phyloP scores from a whole-genome alignment of 2,797 vertebrate species.

The Tympanoctomys barrerae region DNA sequence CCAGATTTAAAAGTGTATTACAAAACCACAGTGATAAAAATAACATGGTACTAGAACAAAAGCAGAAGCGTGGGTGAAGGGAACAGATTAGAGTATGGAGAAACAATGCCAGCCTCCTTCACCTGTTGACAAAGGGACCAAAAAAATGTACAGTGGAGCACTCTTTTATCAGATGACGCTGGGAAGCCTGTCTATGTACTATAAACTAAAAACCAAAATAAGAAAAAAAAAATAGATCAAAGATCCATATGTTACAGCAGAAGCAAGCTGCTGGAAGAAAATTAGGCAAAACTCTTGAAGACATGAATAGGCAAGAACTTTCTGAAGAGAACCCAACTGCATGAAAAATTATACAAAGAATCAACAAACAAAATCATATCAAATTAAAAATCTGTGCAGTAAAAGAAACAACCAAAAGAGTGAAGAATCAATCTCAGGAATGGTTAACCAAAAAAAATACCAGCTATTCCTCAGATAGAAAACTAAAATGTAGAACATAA shows the following conservation, averaged over 20 bases:
- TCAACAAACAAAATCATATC: neutral
- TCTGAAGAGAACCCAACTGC: neutral
- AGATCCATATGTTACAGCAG: neutral
- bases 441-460: neutral
- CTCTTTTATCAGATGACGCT: neutral
- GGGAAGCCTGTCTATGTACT: neutral
- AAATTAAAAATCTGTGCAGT: neutral
- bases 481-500: neutral
- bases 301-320: neutral
- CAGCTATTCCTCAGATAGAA: neutral
- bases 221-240: neutral
- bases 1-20: neutral
- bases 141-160: neutral
- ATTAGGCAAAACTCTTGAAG: neutral
- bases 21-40: neutral
- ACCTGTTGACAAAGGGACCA: neutral
- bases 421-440: neutral
- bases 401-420: neutral
- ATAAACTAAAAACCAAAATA: neutral
- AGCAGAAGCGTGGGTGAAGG: neutral
- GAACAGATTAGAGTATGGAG: neutral
- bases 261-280: neutral
- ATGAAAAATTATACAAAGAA: neutral
- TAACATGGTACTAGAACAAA: neutral
- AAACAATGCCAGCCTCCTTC: neutral